Conservation (phyloP, 1,140 invertebrate genomes). For the Psix sp. region DNA sequence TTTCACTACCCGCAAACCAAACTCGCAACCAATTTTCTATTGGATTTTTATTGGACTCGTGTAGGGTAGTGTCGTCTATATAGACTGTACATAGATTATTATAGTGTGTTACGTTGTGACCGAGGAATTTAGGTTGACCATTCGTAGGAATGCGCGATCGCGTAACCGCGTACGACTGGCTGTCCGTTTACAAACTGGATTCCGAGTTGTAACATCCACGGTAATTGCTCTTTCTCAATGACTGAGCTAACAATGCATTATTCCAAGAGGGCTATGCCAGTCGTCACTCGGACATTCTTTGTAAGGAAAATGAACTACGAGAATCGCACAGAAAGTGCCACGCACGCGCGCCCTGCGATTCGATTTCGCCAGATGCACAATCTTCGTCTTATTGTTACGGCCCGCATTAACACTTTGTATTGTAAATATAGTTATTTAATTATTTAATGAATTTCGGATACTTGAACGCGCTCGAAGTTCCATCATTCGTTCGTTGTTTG, state of each 20-base stretch:
- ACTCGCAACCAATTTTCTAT: neutral
- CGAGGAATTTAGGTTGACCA: slow-evolving; percentile 10
- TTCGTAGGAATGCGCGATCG: slow-evolving; percentile 11
- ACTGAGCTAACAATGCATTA: slow-evolving; percentile 18
- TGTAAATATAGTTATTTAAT: slow-evolving; percentile 32
- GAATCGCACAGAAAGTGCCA: no score
- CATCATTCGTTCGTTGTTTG: slow-evolving; percentile 10
- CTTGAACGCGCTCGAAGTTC: slow-evolving; percentile 12
- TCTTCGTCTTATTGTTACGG: neutral
- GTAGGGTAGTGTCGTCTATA: no score
- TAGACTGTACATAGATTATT: slow-evolving; percentile 1
- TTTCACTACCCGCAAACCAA: no score
- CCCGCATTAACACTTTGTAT: neutral
- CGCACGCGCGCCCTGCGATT: no score
- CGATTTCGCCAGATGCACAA: no score
- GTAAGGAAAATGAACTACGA: no score
- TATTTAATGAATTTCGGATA: slow-evolving; percentile 11
- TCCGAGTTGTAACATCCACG: slow-evolving; percentile 9
- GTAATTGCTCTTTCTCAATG: slow-evolving; percentile 17
- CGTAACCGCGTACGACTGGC: neutral
- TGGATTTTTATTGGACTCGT: no score
- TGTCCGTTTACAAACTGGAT: slow-evolving; percentile 9
- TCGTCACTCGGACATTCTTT: no score
- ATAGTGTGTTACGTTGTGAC: slow-evolving; percentile 6
- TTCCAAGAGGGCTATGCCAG: neutral